Conservation (phyloP, 2,888 invertebrate species). For the Eledone cirrhosa region DNA sequence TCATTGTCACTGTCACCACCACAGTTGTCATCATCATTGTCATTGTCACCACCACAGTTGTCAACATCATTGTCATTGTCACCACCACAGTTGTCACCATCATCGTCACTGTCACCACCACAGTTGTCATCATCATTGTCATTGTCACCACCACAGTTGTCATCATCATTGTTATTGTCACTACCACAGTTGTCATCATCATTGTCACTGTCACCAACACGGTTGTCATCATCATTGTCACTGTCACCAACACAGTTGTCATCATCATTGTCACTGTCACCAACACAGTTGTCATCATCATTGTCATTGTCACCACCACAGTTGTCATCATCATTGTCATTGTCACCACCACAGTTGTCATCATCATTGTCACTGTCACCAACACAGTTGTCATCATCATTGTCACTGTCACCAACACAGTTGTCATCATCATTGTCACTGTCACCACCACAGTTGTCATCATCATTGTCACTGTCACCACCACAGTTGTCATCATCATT, state of each 20-base stretch:
- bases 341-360: not conserved
- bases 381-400: too few species aligned
- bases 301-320: too few species aligned
- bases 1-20: not conserved
- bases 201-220: not conserved
- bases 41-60: not conserved
- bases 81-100: not conserved
- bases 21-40: not conserved
- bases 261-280: too few species aligned
- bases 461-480: not conserved
- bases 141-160: not conserved
- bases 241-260: too few species aligned
- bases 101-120: not conserved
- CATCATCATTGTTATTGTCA: not conserved
- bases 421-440: too few species aligned
- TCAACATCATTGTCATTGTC: not conserved
- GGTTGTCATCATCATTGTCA: not conserved
- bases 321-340: not conserved
- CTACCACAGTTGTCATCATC: not conserved
- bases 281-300: not conserved
- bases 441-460: not conserved
- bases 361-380: too few species aligned
- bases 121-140: not conserved
- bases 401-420: too few species aligned
- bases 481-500: not conserved